A percentile compares a stretch with the other conserved stretches of the same genome.
Conservation (phyloP, 2,113 vertebrate genomes). For the Orientallactaga bullata region DNA sequence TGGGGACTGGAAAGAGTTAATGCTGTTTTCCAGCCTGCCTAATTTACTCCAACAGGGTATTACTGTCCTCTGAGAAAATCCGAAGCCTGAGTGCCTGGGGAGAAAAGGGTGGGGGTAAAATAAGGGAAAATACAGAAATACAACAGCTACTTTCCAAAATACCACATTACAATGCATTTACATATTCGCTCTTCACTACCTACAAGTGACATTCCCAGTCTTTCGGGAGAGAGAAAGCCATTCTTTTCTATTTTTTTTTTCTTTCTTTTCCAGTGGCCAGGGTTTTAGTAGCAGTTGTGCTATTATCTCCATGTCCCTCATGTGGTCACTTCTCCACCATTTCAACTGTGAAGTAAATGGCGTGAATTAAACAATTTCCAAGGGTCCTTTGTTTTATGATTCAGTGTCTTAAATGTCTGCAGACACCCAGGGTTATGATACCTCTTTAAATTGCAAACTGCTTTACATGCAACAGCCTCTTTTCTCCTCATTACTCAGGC, state of each 20-base stretch:
- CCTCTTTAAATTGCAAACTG: neutral
- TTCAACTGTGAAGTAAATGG: neutral
- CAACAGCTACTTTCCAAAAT: neutral
- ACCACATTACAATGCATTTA: conserved; percentile 35
- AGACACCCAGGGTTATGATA: neutral
- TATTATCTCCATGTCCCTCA: neutral
- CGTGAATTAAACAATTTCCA: neutral
- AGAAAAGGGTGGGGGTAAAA: neutral
- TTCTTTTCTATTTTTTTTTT: neutral
- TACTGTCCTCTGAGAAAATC: conserved; percentile 13
- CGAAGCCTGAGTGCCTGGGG: neutral
- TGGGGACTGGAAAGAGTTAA: conserved; percentile 57
- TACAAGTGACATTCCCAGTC: conserved; percentile 52
- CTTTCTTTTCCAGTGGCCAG: neutral
- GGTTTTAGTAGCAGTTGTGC: neutral
- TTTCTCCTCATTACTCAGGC: neutral
- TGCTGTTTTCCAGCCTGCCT: conserved; percentile 51
- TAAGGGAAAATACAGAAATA: conserved; percentile 6
- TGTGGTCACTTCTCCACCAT: neutral
- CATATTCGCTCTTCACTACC: conserved; percentile 14
- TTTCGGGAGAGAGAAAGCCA: conserved; percentile 19
- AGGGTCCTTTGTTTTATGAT: neutral
- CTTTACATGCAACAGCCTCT: neutral
- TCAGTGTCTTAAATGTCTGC: neutral
- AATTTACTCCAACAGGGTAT: conserved; percentile 51